A percentile compares a stretch with the other conserved stretches of the same genome.
Conservation (phyloP, 2,113 vertebrate species). For the Diphyllodes magnificus region DNA sequence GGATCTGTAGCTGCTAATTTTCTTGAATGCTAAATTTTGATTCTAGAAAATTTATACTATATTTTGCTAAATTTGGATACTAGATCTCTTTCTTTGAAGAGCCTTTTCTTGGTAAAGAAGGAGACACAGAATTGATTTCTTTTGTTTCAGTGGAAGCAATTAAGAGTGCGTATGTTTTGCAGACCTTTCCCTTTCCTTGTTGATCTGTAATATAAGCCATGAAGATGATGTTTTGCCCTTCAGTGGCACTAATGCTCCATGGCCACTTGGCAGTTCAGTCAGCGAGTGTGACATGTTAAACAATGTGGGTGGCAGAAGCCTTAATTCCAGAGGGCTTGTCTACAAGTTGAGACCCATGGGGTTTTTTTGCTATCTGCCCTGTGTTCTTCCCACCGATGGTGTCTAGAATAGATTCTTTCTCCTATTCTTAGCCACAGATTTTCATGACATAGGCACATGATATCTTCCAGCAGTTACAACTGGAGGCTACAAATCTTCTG, state of each 20-base stretch:
- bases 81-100: neutral
- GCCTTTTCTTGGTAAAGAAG: neutral
- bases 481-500: neutral
- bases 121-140: neutral
- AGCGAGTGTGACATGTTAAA: neutral
- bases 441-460: neutral
- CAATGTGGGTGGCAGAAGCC: neutral
- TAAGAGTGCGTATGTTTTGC: neutral
- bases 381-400: neutral
- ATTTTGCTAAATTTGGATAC: neutral
- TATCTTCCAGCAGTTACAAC: neutral
- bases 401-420: neutral
- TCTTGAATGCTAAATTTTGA: neutral
- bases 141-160: neutral
- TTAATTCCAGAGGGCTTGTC: neutral
- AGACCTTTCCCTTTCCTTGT: neutral
- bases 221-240: neutral
- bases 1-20: neutral
- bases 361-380: neutral
- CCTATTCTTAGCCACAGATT: neutral
- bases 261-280: neutral
- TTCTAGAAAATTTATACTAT: neutral
- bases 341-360: neutral
- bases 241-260: neutral
- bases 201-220: neutral